These are phyloP conservation scores for Phocoena phocoena DNA, from an alignment of 2,113 vertebrate genomes.

Conservation along the genomic window DNA sequence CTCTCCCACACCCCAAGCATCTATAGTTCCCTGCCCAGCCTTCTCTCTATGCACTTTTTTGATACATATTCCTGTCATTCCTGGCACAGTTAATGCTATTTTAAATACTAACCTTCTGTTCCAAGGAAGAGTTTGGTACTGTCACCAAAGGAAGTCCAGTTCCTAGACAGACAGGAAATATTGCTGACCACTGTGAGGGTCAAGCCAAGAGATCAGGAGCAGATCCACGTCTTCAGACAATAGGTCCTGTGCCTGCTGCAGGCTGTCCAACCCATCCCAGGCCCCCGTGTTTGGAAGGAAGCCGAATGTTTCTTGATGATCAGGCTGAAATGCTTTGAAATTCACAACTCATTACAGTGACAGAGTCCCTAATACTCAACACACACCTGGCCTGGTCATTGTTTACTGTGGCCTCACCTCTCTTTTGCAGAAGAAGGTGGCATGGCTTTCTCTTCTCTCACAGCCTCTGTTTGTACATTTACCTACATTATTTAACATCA, in stretches of 20 bases:
- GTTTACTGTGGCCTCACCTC: not conserved
- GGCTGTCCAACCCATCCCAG: rapidly evolving
- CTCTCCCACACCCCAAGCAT: not conserved
- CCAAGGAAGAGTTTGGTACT: not conserved
- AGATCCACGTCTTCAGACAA: not conserved
- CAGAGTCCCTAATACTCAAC: not conserved
- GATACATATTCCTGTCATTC: not conserved
- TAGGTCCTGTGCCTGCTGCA: not conserved
- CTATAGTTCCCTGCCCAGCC: not conserved
- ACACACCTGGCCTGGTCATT: not conserved
- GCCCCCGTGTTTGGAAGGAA: not conserved
- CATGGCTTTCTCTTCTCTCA: not conserved
- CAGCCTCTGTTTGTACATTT: not conserved
- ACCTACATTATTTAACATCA: not conserved
- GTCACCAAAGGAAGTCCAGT: not conserved
- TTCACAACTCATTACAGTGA: not conserved
- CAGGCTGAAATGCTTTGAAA: not conserved
- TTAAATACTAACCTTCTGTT: not conserved
- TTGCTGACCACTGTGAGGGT: not conserved
- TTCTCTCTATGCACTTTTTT: not conserved
- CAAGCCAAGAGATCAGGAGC: not conserved
- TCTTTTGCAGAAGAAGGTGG: not conserved
- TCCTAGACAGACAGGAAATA: not conserved
- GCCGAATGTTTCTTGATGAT: not conserved
- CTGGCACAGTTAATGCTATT: not conserved